These are phyloP conservation scores for Cyclina sinensis DNA, from an alignment of 1,140 invertebrate genomes.

Conservation along the genomic window DNA sequence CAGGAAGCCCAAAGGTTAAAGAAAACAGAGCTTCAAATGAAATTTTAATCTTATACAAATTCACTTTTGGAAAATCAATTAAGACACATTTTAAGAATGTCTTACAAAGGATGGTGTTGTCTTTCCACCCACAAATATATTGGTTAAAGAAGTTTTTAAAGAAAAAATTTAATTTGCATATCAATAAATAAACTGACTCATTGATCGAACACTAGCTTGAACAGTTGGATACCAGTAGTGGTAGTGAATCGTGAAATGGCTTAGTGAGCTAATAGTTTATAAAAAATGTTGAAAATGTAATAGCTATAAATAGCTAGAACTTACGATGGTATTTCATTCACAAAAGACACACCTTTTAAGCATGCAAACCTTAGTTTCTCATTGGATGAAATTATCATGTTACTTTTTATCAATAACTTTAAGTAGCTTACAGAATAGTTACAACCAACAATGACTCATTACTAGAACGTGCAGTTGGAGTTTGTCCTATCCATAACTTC, in stretches of 20 bases:
- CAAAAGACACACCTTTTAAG: not conserved
- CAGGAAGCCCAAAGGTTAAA: too few species aligned
- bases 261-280: not conserved
- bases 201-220: not conserved
- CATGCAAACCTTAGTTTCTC: too few species aligned
- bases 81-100: not conserved
- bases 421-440: too few species aligned
- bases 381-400: too few species aligned
- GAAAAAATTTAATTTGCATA: slow-evolving; percentile 7
- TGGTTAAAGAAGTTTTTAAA: not conserved
- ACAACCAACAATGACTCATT: too few species aligned
- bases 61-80: not conserved
- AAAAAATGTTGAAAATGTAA: not conserved
- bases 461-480: too few species aligned
- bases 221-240: not conserved
- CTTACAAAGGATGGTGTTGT: too few species aligned
- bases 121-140: too few species aligned
- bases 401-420: too few species aligned
- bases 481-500: too few species aligned
- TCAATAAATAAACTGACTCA: not conserved
- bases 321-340: slow-evolving; percentile 5
- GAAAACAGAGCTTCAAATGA: too few species aligned
- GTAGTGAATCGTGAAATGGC: not conserved
- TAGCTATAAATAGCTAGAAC: not conserved
- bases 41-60: too few species aligned